phyloP scores from a whole-genome alignment of 2,113 vertebrate genomes.

The Fulmarus glacialis region DNA sequence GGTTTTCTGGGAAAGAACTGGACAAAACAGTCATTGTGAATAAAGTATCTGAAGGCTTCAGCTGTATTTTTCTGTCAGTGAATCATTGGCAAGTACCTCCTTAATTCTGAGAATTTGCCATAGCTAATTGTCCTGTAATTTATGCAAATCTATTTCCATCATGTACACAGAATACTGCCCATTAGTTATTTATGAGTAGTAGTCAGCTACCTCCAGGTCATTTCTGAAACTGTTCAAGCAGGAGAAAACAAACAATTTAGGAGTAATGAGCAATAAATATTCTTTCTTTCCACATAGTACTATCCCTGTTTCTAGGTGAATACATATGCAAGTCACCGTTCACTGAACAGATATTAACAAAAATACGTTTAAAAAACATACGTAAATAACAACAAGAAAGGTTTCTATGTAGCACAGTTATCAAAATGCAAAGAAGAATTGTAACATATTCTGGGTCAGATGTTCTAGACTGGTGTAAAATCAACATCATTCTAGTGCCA shows the following conservation, averaged over 20 bases:
- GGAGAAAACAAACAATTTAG: not conserved
- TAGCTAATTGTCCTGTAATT: not conserved
- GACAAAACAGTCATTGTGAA: not conserved
- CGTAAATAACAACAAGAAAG: not conserved
- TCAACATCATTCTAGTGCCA: not conserved
- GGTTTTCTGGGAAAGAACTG: not conserved
- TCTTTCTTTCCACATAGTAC: not conserved
- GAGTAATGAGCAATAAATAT: not conserved
- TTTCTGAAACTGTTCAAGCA: not conserved
- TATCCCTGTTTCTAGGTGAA: not conserved
- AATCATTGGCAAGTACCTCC: not conserved
- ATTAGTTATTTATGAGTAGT: not conserved
- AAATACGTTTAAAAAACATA: not conserved
- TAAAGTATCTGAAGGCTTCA: not conserved
- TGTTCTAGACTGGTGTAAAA: not conserved
- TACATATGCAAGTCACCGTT: not conserved
- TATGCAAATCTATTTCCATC: slow-evolving; percentile 5
- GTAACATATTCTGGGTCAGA: not conserved
- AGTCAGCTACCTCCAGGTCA: not conserved
- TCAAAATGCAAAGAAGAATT: not conserved
- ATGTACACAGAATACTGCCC: not conserved
- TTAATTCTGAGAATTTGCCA: not conserved
- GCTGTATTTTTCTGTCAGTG: not conserved
- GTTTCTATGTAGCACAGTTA: not conserved
- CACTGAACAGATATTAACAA: not conserved